Percentiles rank a stretch among this genome's conserved stretches.
Evolutionary conservation across 2,113 vertebrate genomes (phyloP).

Genomic region (Leuciscus idus): DNA sequence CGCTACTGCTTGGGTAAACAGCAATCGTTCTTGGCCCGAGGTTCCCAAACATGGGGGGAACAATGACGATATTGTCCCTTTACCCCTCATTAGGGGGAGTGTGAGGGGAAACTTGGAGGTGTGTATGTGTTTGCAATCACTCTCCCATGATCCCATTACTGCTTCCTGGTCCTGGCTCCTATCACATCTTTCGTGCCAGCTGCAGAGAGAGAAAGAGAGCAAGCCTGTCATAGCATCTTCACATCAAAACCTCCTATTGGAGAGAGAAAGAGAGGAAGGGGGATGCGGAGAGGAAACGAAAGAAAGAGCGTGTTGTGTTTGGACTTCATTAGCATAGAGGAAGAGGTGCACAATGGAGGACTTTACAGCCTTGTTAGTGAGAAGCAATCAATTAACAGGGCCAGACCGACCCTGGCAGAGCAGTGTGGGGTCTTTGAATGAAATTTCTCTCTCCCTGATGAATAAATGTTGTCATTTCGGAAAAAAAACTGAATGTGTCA

Average conservation of each 20-base stretch:
- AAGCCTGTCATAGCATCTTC: slow-evolving; percentile 88
- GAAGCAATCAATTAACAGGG: slow-evolving; percentile 75
- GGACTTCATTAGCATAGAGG: slow-evolving; percentile 80
- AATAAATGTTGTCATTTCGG: slow-evolving; percentile 56
- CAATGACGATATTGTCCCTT: slow-evolving; percentile 86
- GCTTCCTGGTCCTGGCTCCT: slow-evolving; percentile 52
- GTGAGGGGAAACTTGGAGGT: slow-evolving; percentile 55
- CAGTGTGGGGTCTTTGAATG: slow-evolving; percentile 46
- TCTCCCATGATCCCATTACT: slow-evolving; percentile 78
- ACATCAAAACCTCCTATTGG: slow-evolving; percentile 77
- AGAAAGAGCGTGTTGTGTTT: slow-evolving; percentile 65
- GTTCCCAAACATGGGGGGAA: slow-evolving; percentile 79
- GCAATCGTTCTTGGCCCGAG: slow-evolving; percentile 81
- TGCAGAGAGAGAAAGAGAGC: slow-evolving; percentile 73
- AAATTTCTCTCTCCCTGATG: slow-evolving; percentile 61
- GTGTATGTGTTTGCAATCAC: slow-evolving; percentile 62
- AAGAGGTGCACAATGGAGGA: slow-evolving; percentile 84
- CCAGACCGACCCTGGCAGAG: slow-evolving; percentile 59
- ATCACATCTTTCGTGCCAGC: slow-evolving; percentile 52
- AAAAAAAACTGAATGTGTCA: slow-evolving; percentile 50
- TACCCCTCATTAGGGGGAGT: slow-evolving; percentile 80
- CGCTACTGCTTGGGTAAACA: slow-evolving; percentile 86
- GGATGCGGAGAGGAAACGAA: slow-evolving; percentile 29
- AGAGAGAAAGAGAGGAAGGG: slow-evolving; percentile 43
- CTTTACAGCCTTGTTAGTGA: slow-evolving; percentile 81